Conservation (phyloP, 2,888 invertebrate genomes). For the Conus canariensis region DNA sequence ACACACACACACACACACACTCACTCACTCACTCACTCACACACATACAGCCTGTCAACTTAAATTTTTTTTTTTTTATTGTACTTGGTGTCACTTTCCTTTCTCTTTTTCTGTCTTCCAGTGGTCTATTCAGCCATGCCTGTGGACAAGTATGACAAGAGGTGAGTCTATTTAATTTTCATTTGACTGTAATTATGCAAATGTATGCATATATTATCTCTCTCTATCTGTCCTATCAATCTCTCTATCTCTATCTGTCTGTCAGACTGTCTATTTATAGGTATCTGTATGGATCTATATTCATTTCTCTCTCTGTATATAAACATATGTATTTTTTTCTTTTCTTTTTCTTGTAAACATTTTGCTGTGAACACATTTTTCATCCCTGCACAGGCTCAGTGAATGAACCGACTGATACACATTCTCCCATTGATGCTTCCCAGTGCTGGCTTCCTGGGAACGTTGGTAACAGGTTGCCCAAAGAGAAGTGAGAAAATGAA, state of each 20-base stretch:
- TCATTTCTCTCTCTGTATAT: no score
- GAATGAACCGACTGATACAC: no score
- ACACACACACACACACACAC: no score
- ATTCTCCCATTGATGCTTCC: no score
- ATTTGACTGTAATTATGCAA: neutral
- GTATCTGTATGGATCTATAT: neutral
- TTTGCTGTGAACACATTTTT: no score
- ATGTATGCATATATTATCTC: neutral
- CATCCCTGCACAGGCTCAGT: no score
- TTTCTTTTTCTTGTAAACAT: no score
- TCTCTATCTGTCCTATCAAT: no score
- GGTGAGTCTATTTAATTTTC: neutral
- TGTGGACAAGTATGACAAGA: neutral
- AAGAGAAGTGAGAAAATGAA: no score
- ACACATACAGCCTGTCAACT: neutral
- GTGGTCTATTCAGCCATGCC: slow-evolving; percentile 24
- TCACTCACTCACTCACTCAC: neutral
- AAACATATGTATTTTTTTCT: no score
- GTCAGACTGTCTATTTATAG: neutral
- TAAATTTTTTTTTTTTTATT: neutral
- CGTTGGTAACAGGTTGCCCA: no score
- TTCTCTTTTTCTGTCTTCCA: neutral
- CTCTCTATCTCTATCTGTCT: neutral
- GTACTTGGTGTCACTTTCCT: neutral
- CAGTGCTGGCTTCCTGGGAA: no score